Base-by-base conservation (phyloP, 2,888 invertebrate species). In the Atrina japonica region DNA sequence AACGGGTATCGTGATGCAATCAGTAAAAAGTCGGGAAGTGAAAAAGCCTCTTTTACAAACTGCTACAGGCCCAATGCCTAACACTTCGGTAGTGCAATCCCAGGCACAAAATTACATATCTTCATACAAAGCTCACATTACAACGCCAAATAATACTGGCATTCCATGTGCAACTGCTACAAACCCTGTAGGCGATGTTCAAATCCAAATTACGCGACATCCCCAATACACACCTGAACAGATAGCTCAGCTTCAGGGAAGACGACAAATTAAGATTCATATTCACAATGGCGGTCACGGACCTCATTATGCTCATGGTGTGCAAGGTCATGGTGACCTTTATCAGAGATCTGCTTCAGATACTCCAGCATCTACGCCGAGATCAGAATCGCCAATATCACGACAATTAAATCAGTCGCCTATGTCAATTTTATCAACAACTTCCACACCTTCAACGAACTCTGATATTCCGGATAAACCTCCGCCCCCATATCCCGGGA, bases 31-130 rank as follows among this genome's bases (percentile, higher is more conserved):
- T 92, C 97, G 97, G 21, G 97, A 97, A 91, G 97, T 91, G 45
- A 97, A 97, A 88, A 98, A 97, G 90, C 98, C 98, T 0, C 94
- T 97, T 30, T 92, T 97, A 77, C 98, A 98, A 91, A 98, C 97
- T 18, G 98, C 98, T 11, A 96, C 97, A 58, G 97, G 96, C n/a
- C 97, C 97, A 0, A 94, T 95, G 55, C 69, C 70, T 25, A 73
- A 70, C 11, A 59, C 61, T 23, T 75, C 69, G 16, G 95, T 95
- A 2, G 66, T 69, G 64, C 66, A 56, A 58, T 77, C 71, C 52
- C 56, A 75, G 69, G 50, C 79, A 64, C 91, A 92, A 27, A 86
- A 79, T 64, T 88, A 83, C 72, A 84, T 86, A 50, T 85, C 89
- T 1, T 88, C 87, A 25, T 84, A 87, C 35, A 85, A 89, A 66